Evolutionary conservation across 1,140 invertebrate genomes (phyloP).

Genomic region (Camponotus floridanus): DNA sequence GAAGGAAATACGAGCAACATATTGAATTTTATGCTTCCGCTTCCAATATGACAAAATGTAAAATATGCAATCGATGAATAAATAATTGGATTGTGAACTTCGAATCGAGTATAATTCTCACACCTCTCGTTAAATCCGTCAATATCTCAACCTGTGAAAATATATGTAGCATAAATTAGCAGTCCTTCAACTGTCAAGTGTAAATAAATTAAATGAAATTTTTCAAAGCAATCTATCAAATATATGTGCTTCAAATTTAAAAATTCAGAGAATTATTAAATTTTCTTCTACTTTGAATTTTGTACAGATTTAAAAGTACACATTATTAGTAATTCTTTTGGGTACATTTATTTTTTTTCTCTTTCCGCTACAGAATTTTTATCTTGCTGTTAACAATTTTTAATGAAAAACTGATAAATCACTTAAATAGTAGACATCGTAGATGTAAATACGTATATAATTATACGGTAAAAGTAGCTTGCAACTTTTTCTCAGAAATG

Average conservation of each 20-base stretch:
- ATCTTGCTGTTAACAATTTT: not conserved
- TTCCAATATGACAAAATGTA: constrained; percentile 7
- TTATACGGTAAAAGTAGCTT: not conserved
- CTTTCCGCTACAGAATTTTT: not conserved
- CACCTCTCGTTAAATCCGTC: not conserved
- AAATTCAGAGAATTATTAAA: not conserved
- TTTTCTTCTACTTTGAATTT: not conserved
- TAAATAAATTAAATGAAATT: not conserved
- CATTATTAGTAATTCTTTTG: not conserved
- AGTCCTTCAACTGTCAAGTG: not conserved
- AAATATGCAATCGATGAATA: constrained; percentile 28
- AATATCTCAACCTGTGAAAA: not conserved
- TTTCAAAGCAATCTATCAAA: not conserved
- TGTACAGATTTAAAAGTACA: not conserved
- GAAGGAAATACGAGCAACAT: not conserved
- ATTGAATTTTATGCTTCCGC: constrained; percentile 40
- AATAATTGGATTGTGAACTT: constrained; percentile 34
- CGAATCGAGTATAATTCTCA: not conserved
- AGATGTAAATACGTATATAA: not conserved
- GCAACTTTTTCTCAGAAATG: not conserved
- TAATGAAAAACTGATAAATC: not conserved
- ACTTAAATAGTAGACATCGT: not conserved
- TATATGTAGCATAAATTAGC: not conserved
- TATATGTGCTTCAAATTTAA: not conserved
- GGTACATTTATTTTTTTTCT: not conserved